These are phyloP conservation scores for Aythya baeri DNA, from an alignment of 2,113 vertebrate species.

Conservation along the genomic window DNA sequence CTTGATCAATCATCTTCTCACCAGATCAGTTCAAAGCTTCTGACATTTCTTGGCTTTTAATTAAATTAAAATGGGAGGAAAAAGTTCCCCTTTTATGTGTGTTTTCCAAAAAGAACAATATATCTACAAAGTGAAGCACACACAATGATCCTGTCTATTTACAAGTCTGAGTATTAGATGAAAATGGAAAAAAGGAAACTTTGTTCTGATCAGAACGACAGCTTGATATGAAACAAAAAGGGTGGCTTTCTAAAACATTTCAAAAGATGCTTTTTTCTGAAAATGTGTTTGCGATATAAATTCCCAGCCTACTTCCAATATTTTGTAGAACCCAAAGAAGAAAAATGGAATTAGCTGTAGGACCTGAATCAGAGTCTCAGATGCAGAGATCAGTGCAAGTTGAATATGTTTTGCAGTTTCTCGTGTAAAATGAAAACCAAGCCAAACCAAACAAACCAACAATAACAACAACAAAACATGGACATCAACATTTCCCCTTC, in stretches of 20 bases:
- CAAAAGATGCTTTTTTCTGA: neutral
- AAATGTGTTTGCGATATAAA: neutral
- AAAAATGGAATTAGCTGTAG: neutral
- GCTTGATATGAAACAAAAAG: constrained; percentile 61
- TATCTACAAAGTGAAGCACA: constrained; percentile 13
- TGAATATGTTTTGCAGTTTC: neutral
- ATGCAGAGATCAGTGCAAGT: neutral
- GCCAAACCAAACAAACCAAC: too few relatives aligned
- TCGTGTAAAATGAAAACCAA: neutral
- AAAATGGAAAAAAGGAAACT: constrained; percentile 60
- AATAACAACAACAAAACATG: neutral
- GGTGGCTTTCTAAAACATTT: constrained; percentile 54
- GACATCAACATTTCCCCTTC: neutral
- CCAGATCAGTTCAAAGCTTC: constrained; percentile 62
- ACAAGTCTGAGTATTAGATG: constrained; percentile 45
- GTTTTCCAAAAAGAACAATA: constrained; percentile 50
- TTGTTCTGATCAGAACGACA: constrained; percentile 55
- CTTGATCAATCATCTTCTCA: constrained; percentile 64
- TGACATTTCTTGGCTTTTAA: constrained; percentile 64
- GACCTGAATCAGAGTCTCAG: neutral
- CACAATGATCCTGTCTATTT: constrained; percentile 65
- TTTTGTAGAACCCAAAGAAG: neutral
- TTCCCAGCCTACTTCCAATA: neutral
- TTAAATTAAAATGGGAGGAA: constrained; percentile 70
- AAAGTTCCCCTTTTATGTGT: constrained; percentile 57